phyloP scores from a whole-genome alignment of 1,140 invertebrate species.

The Hyphantria cunea region DNA sequence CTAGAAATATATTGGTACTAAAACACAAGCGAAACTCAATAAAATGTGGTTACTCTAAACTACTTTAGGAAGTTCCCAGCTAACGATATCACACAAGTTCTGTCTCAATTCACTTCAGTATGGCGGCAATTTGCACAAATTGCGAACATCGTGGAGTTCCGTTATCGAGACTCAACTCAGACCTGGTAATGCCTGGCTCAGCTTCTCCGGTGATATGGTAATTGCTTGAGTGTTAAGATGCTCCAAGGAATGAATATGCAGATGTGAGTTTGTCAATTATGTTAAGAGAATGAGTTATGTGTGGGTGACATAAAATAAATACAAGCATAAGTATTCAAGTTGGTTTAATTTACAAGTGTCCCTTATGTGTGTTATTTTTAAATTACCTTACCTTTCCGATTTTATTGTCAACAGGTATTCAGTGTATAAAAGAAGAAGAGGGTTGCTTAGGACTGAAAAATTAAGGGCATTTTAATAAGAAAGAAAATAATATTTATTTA shows the following conservation, averaged over 20 bases:
- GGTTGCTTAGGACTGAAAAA: no score
- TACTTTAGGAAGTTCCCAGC: conserved; percentile 33
- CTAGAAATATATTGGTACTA: background rate
- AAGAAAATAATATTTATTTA: no score
- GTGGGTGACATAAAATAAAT: background rate
- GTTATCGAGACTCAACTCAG: conserved; percentile 32
- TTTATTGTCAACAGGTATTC: no score
- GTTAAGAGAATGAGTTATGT: background rate
- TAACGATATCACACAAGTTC: conserved; percentile 44
- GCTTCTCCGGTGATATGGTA: conserved; percentile 8
- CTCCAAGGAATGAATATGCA: conserved; percentile 7
- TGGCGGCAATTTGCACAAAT: conserved; percentile 43
- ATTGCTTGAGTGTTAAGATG: conserved; percentile 27
- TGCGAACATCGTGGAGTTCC: conserved; percentile 33
- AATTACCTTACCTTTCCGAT: no score
- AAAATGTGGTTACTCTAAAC: conserved; percentile 37
- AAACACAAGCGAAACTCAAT: conserved; percentile 24
- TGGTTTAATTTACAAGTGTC: no score
- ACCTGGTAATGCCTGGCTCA: conserved; percentile 7
- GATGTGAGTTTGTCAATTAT: conserved; percentile 4
- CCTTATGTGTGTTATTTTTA: no score
- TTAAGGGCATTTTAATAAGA: no score
- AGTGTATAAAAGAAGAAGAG: no score
- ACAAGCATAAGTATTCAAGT: no score
- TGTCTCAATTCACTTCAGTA: conserved; percentile 38